Percentiles rank a stretch among this genome's conserved stretches.
phyloP scores from a whole-genome alignment of 2,888 invertebrate genomes.

The Heliconius ethilla region DNA sequence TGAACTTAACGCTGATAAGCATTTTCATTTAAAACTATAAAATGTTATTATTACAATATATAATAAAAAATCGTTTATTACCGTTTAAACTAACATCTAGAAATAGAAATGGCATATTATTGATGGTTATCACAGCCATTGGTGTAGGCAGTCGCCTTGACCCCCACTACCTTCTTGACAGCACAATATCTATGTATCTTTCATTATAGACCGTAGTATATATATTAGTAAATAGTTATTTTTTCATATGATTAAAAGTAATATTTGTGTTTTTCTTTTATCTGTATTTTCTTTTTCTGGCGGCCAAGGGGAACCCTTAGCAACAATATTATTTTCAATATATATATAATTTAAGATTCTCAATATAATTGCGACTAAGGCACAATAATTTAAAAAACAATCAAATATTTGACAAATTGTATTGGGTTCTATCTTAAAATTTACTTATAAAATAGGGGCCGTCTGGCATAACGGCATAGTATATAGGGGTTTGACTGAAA shows the following conservation, averaged over 20 bases:
- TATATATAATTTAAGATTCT: too few species aligned
- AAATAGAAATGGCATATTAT: slow-evolving; percentile 11
- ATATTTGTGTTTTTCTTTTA: background rate
- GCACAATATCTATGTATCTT: background rate
- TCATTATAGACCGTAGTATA: background rate
- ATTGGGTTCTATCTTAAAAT: background rate
- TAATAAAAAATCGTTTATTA: background rate
- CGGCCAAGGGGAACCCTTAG: too few species aligned
- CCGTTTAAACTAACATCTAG: background rate
- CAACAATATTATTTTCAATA: background rate
- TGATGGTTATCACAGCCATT: background rate
- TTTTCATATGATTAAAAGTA: background rate
- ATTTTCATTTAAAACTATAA: too few species aligned
- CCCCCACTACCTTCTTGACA: slow-evolving; percentile 1
- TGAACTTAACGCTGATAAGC: too few species aligned
- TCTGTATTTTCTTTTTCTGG: background rate
- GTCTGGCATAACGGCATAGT: background rate
- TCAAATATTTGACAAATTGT: background rate
- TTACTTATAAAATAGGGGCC: background rate
- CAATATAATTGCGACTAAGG: too few species aligned
- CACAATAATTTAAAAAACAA: too few species aligned
- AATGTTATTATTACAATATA: background rate
- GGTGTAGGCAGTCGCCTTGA: background rate
- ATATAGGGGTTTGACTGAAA: background rate
- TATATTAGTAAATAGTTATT: background rate